Percentiles rank a stretch among this genome's conserved stretches.
phyloP scores from a whole-genome alignment of 2,113 vertebrate genomes.

The Corvus moneduloides region DNA sequence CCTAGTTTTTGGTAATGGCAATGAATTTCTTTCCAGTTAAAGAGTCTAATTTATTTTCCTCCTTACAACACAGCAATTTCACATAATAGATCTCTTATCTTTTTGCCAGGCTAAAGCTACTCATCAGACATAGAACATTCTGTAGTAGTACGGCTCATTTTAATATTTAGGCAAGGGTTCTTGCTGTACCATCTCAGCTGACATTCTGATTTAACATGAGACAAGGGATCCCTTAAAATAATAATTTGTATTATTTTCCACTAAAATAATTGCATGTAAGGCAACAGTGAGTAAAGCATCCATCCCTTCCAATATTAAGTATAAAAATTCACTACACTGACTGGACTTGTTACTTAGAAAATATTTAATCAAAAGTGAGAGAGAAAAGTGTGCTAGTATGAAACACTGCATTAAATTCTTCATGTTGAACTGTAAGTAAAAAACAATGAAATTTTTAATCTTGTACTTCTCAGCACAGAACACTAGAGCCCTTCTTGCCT shows the following conservation, averaged over 20 bases:
- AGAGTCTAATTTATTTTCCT: not conserved
- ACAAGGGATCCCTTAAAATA: not conserved
- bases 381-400: rapidly evolving
- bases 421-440: not conserved
- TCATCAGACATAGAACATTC: rapidly evolving
- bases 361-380: not conserved
- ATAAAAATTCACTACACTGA: not conserved
- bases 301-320: not conserved
- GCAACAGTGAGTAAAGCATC: not conserved
- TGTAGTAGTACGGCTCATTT: not conserved
- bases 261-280: not conserved
- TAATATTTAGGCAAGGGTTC: not conserved
- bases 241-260: not conserved
- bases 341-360: not conserved
- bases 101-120: not conserved
- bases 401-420: not conserved
- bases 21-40: not conserved
- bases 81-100: not conserved
- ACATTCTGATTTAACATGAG: not conserved
- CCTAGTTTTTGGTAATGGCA: not conserved
- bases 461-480: not conserved
- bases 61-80: not conserved
- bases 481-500: not conserved
- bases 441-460: not conserved
- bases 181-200: not conserved